Conservation (phyloP, 2,113 vertebrate genomes). For the Perca schrenkii region DNA sequence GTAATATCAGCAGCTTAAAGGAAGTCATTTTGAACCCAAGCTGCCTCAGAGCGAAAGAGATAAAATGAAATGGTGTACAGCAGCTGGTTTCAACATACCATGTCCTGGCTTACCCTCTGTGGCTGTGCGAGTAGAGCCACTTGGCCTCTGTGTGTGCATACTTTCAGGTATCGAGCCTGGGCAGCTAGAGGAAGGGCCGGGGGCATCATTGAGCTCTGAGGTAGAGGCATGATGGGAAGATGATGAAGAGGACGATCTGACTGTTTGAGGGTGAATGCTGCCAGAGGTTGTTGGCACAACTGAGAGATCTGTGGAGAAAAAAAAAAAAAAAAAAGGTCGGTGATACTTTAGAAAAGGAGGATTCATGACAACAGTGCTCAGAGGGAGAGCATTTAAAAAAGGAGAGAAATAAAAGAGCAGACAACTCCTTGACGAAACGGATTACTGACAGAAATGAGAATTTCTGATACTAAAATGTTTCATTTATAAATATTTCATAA, state of each 20-base stretch:
- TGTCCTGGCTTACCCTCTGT: conserved; percentile 85
- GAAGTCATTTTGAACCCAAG: neutral
- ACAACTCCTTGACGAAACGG: neutral
- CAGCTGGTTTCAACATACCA: conserved; percentile 9
- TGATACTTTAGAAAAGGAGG: neutral
- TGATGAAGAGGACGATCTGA: conserved; percentile 87
- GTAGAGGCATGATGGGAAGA: conserved; percentile 89
- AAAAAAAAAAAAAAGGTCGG: neutral
- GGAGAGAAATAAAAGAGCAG: neutral
- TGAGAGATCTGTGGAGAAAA: conserved; percentile 87
- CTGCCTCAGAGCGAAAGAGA: neutral
- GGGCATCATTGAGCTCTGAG: conserved; percentile 93
- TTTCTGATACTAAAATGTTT: neutral
- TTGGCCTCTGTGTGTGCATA: conserved; percentile 83
- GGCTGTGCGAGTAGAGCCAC: conserved; percentile 83
- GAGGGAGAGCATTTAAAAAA: neutral
- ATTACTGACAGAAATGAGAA: conserved; percentile 1
- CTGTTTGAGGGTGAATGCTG: conserved; percentile 87
- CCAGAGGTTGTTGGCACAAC: conserved; percentile 94
- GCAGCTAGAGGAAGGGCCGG: conserved; percentile 87
- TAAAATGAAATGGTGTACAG: conserved; percentile 19
- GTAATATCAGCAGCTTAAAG: neutral
- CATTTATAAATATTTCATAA: neutral
- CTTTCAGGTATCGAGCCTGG: conserved; percentile 87
- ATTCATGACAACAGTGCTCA: neutral